phyloP scores from a whole-genome alignment of 2,888 invertebrate genomes.

The Acanthacorydalis orientalis region DNA sequence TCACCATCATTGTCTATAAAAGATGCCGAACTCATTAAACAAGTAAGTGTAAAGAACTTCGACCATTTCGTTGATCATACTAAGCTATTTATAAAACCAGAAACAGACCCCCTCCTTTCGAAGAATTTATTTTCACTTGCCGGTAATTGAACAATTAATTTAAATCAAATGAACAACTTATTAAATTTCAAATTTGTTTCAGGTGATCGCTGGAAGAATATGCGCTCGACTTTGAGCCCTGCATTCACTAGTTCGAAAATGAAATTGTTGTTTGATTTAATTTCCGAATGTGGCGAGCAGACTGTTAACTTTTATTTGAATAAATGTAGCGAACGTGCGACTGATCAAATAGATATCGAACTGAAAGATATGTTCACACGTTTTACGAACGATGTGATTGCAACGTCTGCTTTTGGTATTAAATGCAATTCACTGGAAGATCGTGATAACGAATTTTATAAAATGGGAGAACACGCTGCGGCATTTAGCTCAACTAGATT shows the following conservation, averaged over 20 bases:
- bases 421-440: conserved; percentile 8
- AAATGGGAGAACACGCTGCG: neutral
- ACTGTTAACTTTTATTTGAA: conserved; percentile 2
- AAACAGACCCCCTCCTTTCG: conserved; percentile 9
- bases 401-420: conserved; percentile 10
- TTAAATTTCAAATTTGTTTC: neutral
- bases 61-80: conserved; percentile 22
- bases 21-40: conserved; percentile 20
- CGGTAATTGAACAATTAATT: conserved; percentile 20
- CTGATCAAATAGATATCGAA: conserved; percentile 4
- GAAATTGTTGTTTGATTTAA: conserved; percentile 6
- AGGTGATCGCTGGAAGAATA: conserved; percentile 7
- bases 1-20: conserved; percentile 13
- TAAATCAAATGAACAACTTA: conserved; percentile 13
- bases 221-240: conserved; percentile 8
- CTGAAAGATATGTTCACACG: conserved; percentile 9
- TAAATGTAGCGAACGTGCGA: too few species aligned
- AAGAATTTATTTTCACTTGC: conserved; percentile 8
- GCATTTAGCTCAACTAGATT: neutral
- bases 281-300: conserved; percentile 2
- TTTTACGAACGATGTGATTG: conserved; percentile 10
- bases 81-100: conserved; percentile 6
- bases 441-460: conserved; percentile 9
- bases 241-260: conserved; percentile 9
- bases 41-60: conserved; percentile 22